Percentiles rank a stretch among this genome's conserved stretches.
Evolutionary conservation across 2,113 vertebrate species (phyloP).

Genomic region (Sminthopsis crassicaudata): DNA sequence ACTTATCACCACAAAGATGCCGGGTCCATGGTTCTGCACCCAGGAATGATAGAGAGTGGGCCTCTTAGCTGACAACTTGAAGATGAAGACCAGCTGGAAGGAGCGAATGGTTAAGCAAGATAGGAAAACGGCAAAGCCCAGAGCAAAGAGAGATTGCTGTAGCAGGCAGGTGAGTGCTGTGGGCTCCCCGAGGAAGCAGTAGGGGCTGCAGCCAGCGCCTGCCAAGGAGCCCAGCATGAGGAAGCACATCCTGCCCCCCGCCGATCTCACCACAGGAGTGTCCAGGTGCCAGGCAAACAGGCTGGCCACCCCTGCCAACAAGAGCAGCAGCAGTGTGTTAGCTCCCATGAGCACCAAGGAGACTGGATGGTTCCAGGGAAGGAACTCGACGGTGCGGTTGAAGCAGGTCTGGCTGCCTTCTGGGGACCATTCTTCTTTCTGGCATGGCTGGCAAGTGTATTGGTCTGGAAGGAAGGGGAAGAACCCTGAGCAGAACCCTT

Average conservation of each 20-base stretch:
- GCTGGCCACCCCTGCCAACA: constrained; percentile 71
- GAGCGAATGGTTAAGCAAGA: constrained; percentile 88
- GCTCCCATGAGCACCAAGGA: constrained; percentile 80
- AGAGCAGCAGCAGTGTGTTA: constrained; percentile 71
- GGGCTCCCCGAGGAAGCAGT: constrained; percentile 87
- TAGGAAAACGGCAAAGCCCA: constrained; percentile 87
- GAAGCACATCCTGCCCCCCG: constrained; percentile 89
- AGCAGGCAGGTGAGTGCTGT: constrained; percentile 78
- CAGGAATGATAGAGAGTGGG: constrained; percentile 85
- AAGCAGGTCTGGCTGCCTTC: constrained; percentile 84
- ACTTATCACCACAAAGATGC: constrained; percentile 79
- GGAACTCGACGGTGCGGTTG: constrained; percentile 80
- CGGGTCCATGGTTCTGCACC: constrained; percentile 85
- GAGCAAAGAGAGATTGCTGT: constrained; percentile 77
- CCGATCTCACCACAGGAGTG: constrained; percentile 90
- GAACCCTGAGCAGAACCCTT: constrained; percentile 17
- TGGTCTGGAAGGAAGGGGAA: constrained; percentile 69
- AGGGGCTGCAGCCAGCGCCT: constrained; percentile 82
- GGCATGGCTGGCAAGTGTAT: constrained; percentile 84
- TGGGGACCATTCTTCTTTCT: constrained; percentile 85
- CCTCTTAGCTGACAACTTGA: constrained; percentile 88
- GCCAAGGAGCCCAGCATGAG: constrained; percentile 88
- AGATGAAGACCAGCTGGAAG: constrained; percentile 91
- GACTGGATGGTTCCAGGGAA: constrained; percentile 80
- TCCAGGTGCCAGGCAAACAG: constrained; percentile 85